phyloP scores from a whole-genome alignment of 64 coral and sea anemone species.

The Dendrophyllia cribrosa region DNA sequence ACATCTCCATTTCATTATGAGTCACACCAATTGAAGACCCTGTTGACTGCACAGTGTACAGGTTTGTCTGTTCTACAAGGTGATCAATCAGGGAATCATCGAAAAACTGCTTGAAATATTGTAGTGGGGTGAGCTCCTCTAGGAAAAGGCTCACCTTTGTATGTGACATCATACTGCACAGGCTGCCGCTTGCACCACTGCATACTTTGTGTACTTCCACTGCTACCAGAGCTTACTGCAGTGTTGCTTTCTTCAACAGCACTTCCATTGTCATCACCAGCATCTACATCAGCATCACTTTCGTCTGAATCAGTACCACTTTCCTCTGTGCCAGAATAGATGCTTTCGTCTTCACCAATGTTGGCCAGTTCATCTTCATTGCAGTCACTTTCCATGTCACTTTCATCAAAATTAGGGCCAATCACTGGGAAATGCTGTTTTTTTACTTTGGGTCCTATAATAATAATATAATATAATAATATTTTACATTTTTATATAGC shows the following conservation, averaged over 20 bases:
- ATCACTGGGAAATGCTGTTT: background rate
- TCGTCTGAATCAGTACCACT: background rate
- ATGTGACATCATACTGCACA: background rate
- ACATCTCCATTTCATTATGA: constrained; percentile 19
- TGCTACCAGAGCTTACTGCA: background rate
- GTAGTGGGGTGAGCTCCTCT: constrained; percentile 15
- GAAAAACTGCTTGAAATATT: constrained; percentile 54
- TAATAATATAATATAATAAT: too few species aligned
- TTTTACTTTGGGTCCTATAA: too few species aligned
- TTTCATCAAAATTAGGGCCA: background rate
- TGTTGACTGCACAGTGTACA: constrained; percentile 29
- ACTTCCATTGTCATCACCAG: constrained; percentile 1
- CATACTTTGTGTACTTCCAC: constrained; percentile 30
- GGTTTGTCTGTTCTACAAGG: constrained; percentile 23
- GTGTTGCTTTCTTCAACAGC: background rate
- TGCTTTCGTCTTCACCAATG: background rate
- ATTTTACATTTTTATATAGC: too few species aligned
- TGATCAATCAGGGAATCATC: constrained; percentile 40
- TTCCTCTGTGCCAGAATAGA: constrained; percentile 9
- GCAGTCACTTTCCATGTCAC: background rate
- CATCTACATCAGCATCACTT: background rate
- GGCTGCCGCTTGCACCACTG: constrained; percentile 24
- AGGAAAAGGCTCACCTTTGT: constrained; percentile 43
- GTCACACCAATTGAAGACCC: constrained; percentile 1
- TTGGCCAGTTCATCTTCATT: background rate